Conservation (phyloP, 2,888 invertebrate genomes). For the Subacronicta megacephala region DNA sequence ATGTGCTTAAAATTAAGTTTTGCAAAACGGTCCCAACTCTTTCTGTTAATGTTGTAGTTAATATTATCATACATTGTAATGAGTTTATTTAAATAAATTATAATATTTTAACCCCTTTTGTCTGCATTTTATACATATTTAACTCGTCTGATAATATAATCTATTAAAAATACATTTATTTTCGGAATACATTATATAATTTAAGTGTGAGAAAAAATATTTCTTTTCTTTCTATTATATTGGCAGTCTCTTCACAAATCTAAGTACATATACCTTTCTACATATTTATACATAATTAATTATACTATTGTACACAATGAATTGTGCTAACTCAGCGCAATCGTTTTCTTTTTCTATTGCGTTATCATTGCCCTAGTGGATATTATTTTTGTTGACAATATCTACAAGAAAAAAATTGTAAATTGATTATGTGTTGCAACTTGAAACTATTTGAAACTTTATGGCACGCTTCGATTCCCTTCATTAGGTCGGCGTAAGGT, state of each 20-base stretch:
- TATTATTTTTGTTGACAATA: conserved; percentile 16
- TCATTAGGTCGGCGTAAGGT: conserved; percentile 39
- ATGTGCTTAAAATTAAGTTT: not conserved
- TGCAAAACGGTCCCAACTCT: not conserved
- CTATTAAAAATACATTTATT: too few species aligned
- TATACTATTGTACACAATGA: too few species aligned
- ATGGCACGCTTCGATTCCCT: conserved; percentile 46
- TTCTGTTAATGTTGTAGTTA: not conserved
- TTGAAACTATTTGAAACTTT: conserved; percentile 32
- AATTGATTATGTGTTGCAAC: conserved; percentile 32
- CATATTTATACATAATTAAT: too few species aligned
- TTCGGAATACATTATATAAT: too few species aligned
- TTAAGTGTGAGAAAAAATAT: too few species aligned
- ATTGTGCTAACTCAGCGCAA: conserved; percentile 10
- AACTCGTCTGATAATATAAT: too few species aligned
- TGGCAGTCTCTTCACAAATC: not conserved
- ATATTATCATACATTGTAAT: not conserved
- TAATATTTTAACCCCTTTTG: not conserved
- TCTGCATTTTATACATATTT: too few species aligned
- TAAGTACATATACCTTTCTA: too few species aligned
- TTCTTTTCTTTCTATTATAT: too few species aligned
- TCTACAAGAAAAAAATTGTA: conserved; percentile 32
- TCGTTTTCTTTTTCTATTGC: conserved; percentile 16
- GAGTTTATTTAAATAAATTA: not conserved
- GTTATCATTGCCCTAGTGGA: conserved; percentile 15